Base-by-base conservation (phyloP, 2,113 vertebrate species). In the Anarhynchus alexandrinus region DNA sequence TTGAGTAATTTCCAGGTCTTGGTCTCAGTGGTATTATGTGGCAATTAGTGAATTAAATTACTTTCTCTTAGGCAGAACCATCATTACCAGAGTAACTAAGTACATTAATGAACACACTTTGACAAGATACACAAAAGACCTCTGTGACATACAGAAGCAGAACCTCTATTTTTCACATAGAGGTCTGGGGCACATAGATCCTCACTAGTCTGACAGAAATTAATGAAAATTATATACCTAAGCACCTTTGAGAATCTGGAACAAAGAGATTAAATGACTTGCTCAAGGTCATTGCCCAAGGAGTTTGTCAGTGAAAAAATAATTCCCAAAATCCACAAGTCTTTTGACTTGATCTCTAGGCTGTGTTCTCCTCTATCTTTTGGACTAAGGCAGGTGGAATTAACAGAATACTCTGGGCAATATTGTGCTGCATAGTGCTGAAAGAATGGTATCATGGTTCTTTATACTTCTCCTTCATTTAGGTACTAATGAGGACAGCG, bases 21-120 rank as follows among this genome's bases (percentile, higher is more conserved):
- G 22, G 27, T 88, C 90, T 94, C 82, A 36, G 26, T 64, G 55
- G 66, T 51, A 81, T 70, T 88, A 59, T 74, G 42, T 70, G 69
- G 14, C n/a, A 95, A 93, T 91, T 76, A 96, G 23, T 54, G 58
- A 90, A 96, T 88, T 93, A 77, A 73, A 91, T 95, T 21, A 5
- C 55, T 74, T 84, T 58, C 10, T 93, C 67, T 77, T 81, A 62
- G 55, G 51, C 55, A 93, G 79, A 82, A 54, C 43, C 49, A 76
- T 51, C 66, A 77, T 70, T 54, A 90, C 25, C 29, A 64, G 59
- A 73, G 55, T 90, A 82, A 85, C 70, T 66, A 77, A 86, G 40
- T 34, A 85, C 26, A 27, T 88, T 93, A 93, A 96, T 91, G 76
- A 94, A 92, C 38, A 81, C 25, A 2, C 91, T 81, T 80, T 84